These are phyloP conservation scores for Otus sunia DNA, from an alignment of 2,113 vertebrate species.

Conservation along the genomic window DNA sequence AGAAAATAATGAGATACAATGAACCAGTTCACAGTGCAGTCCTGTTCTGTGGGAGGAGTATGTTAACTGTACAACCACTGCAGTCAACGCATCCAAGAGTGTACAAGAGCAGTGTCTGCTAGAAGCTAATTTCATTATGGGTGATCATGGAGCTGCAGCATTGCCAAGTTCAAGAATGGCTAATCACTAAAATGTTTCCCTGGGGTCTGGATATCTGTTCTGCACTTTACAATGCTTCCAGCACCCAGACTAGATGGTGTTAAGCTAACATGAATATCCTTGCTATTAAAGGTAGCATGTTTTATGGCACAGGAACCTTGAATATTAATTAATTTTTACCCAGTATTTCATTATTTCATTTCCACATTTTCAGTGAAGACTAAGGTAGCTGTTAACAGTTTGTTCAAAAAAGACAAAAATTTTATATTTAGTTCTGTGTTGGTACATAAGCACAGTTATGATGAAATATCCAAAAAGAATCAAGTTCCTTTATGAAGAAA, in stretches of 20 bases:
- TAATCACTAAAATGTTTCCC: neutral
- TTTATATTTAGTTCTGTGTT: neutral
- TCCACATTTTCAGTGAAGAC: neutral
- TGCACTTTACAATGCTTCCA: neutral
- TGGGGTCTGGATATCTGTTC: neutral
- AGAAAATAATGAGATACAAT: neutral
- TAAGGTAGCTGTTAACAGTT: neutral
- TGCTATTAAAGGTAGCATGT: neutral
- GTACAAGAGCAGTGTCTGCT: neutral
- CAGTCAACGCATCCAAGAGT: neutral
- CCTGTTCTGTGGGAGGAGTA: neutral
- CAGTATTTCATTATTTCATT: neutral
- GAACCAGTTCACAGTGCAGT: neutral
- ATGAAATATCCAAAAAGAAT: neutral
- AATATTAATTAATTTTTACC: neutral
- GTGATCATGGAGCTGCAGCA: neutral
- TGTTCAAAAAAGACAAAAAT: neutral
- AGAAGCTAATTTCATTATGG: neutral
- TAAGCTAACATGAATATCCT: neutral
- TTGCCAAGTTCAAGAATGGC: neutral
- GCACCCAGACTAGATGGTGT: neutral
- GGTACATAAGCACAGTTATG: neutral
- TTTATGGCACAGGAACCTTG: neutral
- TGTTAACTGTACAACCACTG: neutral
- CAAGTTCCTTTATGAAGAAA: neutral